A percentile compares a stretch with the other conserved stretches of the same genome.
These are phyloP conservation scores for Torymus texanus DNA, from an alignment of 2,888 invertebrate genomes.

Conservation along the genomic window DNA sequence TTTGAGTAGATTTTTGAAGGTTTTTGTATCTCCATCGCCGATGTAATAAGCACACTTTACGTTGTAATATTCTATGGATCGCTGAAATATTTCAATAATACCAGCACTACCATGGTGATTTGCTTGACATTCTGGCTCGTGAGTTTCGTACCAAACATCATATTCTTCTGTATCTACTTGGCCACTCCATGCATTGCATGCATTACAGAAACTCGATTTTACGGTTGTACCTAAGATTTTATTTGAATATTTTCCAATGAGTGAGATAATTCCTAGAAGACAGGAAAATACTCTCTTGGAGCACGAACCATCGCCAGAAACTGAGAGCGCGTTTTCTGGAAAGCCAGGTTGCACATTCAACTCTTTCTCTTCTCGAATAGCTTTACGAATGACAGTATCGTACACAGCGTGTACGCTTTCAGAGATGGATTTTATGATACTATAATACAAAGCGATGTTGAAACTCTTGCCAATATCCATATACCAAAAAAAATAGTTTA, in stretches of 20 bases:
- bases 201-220: too few relatives aligned
- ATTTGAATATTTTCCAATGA: too few relatives aligned
- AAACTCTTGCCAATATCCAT: too few relatives aligned
- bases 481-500: too few relatives aligned
- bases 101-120: conserved; percentile 60
- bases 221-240: too few relatives aligned
- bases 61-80: conserved; percentile 52
- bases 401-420: conserved; percentile 21
- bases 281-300: conserved; percentile 57
- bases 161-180: too few relatives aligned
- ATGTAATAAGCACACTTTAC: conserved; percentile 58
- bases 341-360: background rate
- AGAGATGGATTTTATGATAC: too few relatives aligned
- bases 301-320: conserved; percentile 55
- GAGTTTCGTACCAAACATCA: too few relatives aligned
- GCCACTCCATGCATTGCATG: too few relatives aligned
- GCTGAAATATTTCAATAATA: conserved; percentile 59
- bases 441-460: too few relatives aligned
- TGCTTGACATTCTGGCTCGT: conserved; percentile 56
- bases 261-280: conserved; percentile 56
- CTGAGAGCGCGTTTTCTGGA: too few relatives aligned
- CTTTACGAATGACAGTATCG: conserved; percentile 10
- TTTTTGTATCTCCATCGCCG: conserved; percentile 58
- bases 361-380: conserved; percentile 27
- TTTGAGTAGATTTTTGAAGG: conserved; percentile 48